Percentiles rank a stretch among this genome's conserved stretches.
These are phyloP conservation scores for Bombus waltoni DNA, from an alignment of 1,140 invertebrate genomes.

Conservation along the genomic window DNA sequence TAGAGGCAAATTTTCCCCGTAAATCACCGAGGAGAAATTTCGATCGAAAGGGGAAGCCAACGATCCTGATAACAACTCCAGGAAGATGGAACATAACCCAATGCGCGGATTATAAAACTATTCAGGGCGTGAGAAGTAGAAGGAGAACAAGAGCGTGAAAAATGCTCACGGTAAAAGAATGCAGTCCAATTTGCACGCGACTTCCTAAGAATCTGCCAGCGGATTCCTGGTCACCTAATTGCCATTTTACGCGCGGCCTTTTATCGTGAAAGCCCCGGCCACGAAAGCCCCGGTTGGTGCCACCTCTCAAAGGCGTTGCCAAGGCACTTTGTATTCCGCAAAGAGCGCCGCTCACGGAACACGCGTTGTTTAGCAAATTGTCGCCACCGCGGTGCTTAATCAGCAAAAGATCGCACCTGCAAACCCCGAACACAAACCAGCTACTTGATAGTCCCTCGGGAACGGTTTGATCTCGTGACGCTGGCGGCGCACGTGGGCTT, in stretches of 20 bases:
- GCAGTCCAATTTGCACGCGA: slow-evolving; percentile 38
- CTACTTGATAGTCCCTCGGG: slow-evolving; percentile 31
- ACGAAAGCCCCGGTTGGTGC: slow-evolving; percentile 37
- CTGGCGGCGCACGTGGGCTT: slow-evolving; percentile 33
- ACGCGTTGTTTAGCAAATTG: slow-evolving; percentile 56
- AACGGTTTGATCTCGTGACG: slow-evolving; percentile 29
- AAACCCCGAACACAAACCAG: neutral
- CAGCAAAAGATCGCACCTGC: slow-evolving; percentile 45
- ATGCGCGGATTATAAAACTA: neutral
- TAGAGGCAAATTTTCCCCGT: too few species aligned
- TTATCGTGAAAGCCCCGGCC: slow-evolving; percentile 46
- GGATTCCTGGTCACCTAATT: slow-evolving; percentile 50
- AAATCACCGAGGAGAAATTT: too few species aligned
- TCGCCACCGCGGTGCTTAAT: slow-evolving; percentile 40
- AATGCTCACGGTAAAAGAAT: slow-evolving; percentile 7
- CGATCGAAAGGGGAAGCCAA: too few species aligned
- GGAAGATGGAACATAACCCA: neutral
- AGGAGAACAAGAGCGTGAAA: neutral
- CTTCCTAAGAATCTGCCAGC: slow-evolving; percentile 42
- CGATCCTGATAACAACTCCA: neutral
- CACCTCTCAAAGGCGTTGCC: slow-evolving; percentile 50
- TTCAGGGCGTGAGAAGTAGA: neutral
- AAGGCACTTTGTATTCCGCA: slow-evolving; percentile 52
- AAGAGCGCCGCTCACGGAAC: slow-evolving; percentile 26
- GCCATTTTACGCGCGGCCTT: slow-evolving; percentile 52